phyloP scores from a whole-genome alignment of 2,113 vertebrate species.

The Electrona antarctica region DNA sequence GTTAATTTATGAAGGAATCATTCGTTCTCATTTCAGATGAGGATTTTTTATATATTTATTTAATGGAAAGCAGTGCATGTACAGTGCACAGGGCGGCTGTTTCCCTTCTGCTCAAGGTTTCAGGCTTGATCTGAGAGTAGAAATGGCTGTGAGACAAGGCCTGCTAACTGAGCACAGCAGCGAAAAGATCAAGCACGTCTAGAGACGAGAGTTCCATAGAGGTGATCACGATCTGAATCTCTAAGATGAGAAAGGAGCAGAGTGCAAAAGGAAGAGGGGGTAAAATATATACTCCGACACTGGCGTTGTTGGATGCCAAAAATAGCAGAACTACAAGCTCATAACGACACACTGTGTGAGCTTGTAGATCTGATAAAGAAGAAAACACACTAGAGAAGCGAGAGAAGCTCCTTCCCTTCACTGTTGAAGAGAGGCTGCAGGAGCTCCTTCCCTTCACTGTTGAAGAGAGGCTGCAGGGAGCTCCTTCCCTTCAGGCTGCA shows the following conservation, averaged over 20 bases:
- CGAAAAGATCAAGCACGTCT: conserved; percentile 57
- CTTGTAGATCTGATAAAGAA: too few relatives aligned
- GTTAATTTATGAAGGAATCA: conserved; percentile 25
- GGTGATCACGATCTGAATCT: conserved; percentile 39
- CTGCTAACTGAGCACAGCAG: conserved; percentile 33
- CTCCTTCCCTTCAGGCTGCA: too few relatives aligned
- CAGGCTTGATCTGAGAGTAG: conserved; percentile 10
- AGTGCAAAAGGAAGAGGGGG: not conserved
- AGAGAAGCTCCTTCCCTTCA: too few relatives aligned
- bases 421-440: not conserved
- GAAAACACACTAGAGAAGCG: not conserved
- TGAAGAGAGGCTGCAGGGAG: too few relatives aligned
- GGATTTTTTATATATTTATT: not conserved
- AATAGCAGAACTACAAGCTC: too few relatives aligned
- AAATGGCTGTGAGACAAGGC: conserved; percentile 28
- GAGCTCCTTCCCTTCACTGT: too few relatives aligned
- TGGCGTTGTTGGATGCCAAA: too few relatives aligned
- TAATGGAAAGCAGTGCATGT: too few relatives aligned
- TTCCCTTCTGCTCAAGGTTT: too few relatives aligned
- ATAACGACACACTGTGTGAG: too few relatives aligned
- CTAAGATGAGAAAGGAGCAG: not conserved
- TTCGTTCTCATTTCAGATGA: not conserved
- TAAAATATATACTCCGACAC: not conserved
- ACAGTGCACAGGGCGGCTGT: too few relatives aligned
- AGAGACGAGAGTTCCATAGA: conserved; percentile 30